Evolutionary conservation across 2,113 vertebrate species (phyloP), one percentile per base, ranked within the genome.

Genomic region (Odontophorus gujanensis): DNA sequence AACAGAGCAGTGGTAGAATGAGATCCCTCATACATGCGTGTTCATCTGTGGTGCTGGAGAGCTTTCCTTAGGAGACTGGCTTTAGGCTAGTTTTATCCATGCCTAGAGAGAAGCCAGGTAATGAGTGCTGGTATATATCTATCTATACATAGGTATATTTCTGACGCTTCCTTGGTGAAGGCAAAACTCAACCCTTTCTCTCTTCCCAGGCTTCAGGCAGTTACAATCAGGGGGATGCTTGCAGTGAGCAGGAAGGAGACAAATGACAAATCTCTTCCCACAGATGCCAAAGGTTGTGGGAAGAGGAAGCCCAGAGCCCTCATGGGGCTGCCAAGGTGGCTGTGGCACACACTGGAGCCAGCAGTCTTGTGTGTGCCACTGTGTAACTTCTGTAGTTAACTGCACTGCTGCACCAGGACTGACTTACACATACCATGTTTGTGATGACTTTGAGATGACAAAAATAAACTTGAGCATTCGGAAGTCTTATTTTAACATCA

Each of bases 341-440:
- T 72, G 7, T 2, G 0, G 7, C 40, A 53, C 13, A 34, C 34
- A 4, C 1, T 0, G 59, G 18, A 84, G 17, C 2, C 8, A 42
- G 36, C 7, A 62, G 65, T n/a, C 2, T 65, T 38, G 22, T 8
- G 12, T 77, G 21, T 0, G 6, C 34, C 53, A 63, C 25, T 48
- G 7, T 14, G 24, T 32, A 62, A 58, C 5, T 10, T 58, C 12
- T 69, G 50, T 13, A 51, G 3, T 30, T 21, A 93, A 9, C 21
- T 53, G 38, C n/a, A 14, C 43, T 32, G 21, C 7, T 71, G n/a
- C 19, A 16, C 0, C 3, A 74, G 17, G 77, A 51, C 0, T 76
- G 53, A 79, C n/a, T 1, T 5, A 42, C 28, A 17, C 0, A 1
- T 4, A 24, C 11, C 5, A 43, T 1, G 0, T 61, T 83, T 1